phyloP scores from a whole-genome alignment of 1,140 invertebrate genomes.

The Drosophila insularis region DNA sequence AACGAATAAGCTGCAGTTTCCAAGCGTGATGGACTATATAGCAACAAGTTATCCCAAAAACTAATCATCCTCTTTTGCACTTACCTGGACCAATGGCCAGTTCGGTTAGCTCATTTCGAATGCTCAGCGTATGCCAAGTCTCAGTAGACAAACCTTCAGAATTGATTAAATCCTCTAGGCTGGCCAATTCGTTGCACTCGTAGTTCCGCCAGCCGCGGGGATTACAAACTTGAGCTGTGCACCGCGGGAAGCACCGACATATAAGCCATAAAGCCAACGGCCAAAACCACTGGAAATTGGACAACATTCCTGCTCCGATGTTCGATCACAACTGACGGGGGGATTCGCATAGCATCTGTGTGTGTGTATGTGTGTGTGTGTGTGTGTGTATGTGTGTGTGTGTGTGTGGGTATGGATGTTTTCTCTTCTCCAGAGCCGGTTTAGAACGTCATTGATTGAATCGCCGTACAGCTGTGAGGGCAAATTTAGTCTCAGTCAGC shows the following conservation, averaged over 20 bases:
- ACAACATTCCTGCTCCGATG: slow-evolving; percentile 56
- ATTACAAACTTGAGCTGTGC: slow-evolving; percentile 38
- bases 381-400: slow-evolving; percentile 20
- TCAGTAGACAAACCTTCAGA: slow-evolving; percentile 23
- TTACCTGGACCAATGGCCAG: slow-evolving; percentile 33
- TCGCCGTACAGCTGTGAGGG: slow-evolving; percentile 37
- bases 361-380: slow-evolving; percentile 15
- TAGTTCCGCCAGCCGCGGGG: slow-evolving; percentile 51
- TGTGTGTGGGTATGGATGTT: not conserved
- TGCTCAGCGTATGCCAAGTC: slow-evolving; percentile 41
- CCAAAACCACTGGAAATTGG: slow-evolving; percentile 22
- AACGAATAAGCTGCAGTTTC: slow-evolving; percentile 12
- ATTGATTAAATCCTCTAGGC: slow-evolving; percentile 46
- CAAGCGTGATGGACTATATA: not conserved
- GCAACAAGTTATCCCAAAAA: not conserved
- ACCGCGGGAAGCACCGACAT: slow-evolving; percentile 11
- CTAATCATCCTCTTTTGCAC: not conserved
- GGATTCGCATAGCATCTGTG: not conserved
- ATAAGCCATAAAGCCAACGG: slow-evolving; percentile 31
- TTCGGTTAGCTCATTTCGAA: slow-evolving; percentile 46
- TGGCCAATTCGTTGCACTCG: slow-evolving; percentile 48
- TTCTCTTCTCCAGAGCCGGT: slow-evolving; percentile 30
- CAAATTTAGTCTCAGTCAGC: not conserved
- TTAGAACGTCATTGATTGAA: slow-evolving; percentile 28
- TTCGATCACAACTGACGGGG: slow-evolving; percentile 43